These are phyloP conservation scores for Kradibia gibbosae DNA, from an alignment of 1,140 invertebrate genomes.

Conservation along the genomic window DNA sequence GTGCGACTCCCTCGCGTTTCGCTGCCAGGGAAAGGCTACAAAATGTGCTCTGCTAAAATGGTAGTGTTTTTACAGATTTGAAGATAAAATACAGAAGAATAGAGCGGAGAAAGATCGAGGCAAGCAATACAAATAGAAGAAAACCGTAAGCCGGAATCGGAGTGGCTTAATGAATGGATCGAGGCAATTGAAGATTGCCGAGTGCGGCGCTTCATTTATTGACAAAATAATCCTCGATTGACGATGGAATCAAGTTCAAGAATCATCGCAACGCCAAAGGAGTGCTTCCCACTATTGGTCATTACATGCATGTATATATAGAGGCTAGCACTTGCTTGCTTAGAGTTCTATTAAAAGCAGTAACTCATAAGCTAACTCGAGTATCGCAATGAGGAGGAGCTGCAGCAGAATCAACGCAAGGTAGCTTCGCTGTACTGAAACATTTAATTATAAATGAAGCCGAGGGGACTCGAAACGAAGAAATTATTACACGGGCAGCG, in stretches of 20 bases:
- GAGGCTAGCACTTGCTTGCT: neutral
- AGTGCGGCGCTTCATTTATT: neutral
- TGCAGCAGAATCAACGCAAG: neutral
- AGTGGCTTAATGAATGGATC: too few species aligned
- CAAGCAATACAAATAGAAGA: too few species aligned
- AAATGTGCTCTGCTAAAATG: too few species aligned
- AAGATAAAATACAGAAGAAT: too few species aligned
- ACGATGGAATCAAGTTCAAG: conserved; percentile 33
- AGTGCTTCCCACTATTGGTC: neutral
- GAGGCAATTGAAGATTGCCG: neutral
- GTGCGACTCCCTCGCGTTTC: too few species aligned
- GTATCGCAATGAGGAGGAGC: neutral
- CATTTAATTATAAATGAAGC: neutral
- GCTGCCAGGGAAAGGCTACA: too few species aligned
- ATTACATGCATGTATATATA: conserved; percentile 26
- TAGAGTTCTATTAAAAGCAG: conserved; percentile 43
- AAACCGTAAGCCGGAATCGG: too few species aligned
- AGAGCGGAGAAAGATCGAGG: neutral
- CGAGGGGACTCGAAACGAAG: neutral
- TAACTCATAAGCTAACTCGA: conserved; percentile 34
- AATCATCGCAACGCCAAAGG: neutral
- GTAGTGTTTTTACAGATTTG: too few species aligned
- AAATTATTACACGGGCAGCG: too few species aligned
- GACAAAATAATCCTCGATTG: conserved; percentile 17
- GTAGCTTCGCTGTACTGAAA: neutral